These are phyloP conservation scores for Callipepla squamata DNA, from an alignment of 2,113 vertebrate genomes.

Conservation along the genomic window DNA sequence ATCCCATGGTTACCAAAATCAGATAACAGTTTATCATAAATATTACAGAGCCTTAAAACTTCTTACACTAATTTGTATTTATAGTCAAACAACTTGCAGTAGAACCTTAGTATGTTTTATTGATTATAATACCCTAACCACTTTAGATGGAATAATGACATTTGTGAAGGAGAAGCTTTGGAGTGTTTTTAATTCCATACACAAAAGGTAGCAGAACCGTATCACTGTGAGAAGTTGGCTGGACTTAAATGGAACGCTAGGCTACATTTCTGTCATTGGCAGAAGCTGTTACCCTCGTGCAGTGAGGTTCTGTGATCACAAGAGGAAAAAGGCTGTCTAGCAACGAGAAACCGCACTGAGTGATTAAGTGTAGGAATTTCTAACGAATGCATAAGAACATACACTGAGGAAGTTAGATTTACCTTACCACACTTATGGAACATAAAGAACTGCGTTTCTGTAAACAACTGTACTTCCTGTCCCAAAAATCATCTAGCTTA, in stretches of 20 bases:
- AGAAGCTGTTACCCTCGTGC: not conserved
- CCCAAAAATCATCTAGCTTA: not conserved
- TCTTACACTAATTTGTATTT: constrained; percentile 65
- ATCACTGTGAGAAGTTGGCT: not conserved
- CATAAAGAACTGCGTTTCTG: not conserved
- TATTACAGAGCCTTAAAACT: constrained; percentile 68
- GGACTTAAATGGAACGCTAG: not conserved
- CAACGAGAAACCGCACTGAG: not conserved
- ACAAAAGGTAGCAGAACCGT: not conserved
- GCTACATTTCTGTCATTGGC: not conserved
- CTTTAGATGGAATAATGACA: constrained; percentile 43
- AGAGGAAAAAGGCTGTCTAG: not conserved
- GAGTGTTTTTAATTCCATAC: not conserved
- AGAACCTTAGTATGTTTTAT: constrained; percentile 68
- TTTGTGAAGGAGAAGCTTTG: constrained; percentile 52
- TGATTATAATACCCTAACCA: constrained; percentile 57
- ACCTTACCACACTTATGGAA: not conserved
- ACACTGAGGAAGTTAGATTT: not conserved
- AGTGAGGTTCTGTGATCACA: not conserved
- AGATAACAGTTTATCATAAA: constrained; percentile 66
- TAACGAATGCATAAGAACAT: not conserved
- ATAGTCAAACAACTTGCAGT: constrained; percentile 61
- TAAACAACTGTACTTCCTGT: not conserved
- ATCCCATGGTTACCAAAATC: constrained; percentile 53
- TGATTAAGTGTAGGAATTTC: not conserved